These are phyloP conservation scores for Otus sunia DNA, from an alignment of 2,113 vertebrate species.

Conservation along the genomic window DNA sequence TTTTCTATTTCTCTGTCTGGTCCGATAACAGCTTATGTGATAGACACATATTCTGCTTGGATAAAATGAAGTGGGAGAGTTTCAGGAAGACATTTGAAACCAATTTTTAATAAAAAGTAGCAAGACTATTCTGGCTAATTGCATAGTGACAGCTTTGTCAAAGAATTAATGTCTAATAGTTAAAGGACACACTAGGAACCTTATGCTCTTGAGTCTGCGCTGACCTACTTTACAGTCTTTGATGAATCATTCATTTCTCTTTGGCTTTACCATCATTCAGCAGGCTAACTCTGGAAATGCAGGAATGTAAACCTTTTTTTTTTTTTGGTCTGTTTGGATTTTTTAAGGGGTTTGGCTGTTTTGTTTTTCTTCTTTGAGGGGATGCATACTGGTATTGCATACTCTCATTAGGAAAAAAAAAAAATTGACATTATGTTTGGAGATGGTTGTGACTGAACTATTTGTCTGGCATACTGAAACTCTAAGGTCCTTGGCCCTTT, in stretches of 20 bases:
- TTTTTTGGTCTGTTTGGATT: neutral
- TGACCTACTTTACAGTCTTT: neutral
- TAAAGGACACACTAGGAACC: neutral
- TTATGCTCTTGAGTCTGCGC: neutral
- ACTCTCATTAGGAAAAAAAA: neutral
- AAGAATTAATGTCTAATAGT: neutral
- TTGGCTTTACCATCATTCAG: neutral
- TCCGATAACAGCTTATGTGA: neutral
- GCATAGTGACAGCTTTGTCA: neutral
- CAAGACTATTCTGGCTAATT: neutral
- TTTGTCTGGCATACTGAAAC: neutral
- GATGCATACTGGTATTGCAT: neutral
- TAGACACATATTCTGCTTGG: neutral
- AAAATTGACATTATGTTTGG: neutral
- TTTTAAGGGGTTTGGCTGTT: neutral
- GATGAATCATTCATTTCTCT: neutral
- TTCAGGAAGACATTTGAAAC: neutral
- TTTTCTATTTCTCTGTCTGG: conserved; percentile 17
- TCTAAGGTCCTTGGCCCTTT: neutral
- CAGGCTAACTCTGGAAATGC: neutral
- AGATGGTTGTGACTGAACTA: neutral
- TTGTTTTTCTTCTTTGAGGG: neutral
- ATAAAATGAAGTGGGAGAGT: neutral
- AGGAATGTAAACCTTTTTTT: neutral
- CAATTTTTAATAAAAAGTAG: neutral